A percentile compares a stretch with the other conserved stretches of the same genome.
These are phyloP conservation scores for Ornithoptera priamus DNA, from an alignment of 2,888 invertebrate species.

Conservation along the genomic window DNA sequence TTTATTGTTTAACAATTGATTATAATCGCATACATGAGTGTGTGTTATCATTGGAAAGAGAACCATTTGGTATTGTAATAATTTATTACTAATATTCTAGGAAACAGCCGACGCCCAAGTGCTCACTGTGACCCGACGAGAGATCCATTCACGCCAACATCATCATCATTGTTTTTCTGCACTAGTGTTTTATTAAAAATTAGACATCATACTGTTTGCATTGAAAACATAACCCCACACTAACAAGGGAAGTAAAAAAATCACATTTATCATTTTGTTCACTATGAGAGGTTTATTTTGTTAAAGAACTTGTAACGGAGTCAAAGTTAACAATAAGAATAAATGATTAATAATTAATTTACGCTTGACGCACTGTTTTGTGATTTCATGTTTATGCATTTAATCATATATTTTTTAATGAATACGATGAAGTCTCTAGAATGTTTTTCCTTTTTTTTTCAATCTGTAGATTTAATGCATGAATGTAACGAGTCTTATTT, in stretches of 20 bases:
- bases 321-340: background rate
- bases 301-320: background rate
- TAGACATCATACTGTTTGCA: background rate
- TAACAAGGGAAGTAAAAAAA: background rate
- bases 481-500: too few relatives aligned
- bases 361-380: background rate
- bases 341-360: background rate
- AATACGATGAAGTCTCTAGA: too few relatives aligned
- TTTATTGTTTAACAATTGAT: background rate
- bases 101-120: conserved; percentile 66
- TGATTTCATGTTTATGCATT: background rate
- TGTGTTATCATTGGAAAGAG: background rate
- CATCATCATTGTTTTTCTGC: conserved; percentile 33
- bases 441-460: too few relatives aligned
- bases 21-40: background rate
- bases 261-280: background rate
- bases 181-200: conserved; percentile 11
- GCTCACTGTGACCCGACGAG: conserved; percentile 72
- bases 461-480: too few relatives aligned
- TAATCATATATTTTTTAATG: too few relatives aligned
- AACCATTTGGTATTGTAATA: conserved; percentile 12
- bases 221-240: background rate
- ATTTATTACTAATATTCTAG: conserved; percentile 66
- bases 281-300: background rate
- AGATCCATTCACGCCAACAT: conserved; percentile 49